A percentile compares a stretch with the other conserved stretches of the same genome.
Conservation (phyloP, 2,797 vertebrate genomes). For the Sphaeramia orbicularis region DNA sequence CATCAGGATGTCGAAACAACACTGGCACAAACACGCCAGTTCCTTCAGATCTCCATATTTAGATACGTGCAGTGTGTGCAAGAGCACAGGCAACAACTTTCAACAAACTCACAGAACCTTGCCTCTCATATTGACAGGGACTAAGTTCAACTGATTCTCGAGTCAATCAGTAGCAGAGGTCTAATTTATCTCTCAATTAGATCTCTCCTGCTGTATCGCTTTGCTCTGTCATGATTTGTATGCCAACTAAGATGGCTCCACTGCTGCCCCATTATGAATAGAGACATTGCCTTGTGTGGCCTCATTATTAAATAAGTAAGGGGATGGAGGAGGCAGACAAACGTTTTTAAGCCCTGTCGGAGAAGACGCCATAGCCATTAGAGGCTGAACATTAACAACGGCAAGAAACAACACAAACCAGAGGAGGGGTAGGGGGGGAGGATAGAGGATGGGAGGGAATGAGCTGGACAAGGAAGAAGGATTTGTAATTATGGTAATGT, state of each 20-base stretch:
- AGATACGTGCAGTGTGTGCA: constrained; percentile 35
- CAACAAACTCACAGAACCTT: constrained; percentile 49
- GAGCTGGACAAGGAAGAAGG: constrained; percentile 37
- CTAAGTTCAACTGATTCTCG: constrained; percentile 66
- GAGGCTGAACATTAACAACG: constrained; percentile 83
- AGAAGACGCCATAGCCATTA: constrained; percentile 89
- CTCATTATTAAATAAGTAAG: constrained; percentile 89
- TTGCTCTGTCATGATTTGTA: constrained; percentile 73
- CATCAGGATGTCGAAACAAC: constrained; percentile 63
- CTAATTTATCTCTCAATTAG: constrained; percentile 85
- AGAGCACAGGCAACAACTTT: constrained; percentile 47
- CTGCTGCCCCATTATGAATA: constrained; percentile 86
- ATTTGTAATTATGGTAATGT: constrained; percentile 79
- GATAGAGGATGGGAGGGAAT: constrained; percentile 29
- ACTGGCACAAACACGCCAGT: constrained; percentile 47
- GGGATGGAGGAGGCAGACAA: constrained; percentile 87
- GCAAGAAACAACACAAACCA: constrained; percentile 74
- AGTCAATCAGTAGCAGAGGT: constrained; percentile 75
- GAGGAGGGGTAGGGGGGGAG: constrained; percentile 20
- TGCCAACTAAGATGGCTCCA: constrained; percentile 77
- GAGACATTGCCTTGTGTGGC: constrained; percentile 86
- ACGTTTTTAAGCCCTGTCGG: constrained; percentile 82
- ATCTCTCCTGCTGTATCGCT: constrained; percentile 72
- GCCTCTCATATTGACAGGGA: constrained; percentile 68
- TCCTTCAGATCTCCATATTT: constrained; percentile 72